Conservation (phyloP, 1,140 invertebrate genomes). For the Drosophila saltans region DNA sequence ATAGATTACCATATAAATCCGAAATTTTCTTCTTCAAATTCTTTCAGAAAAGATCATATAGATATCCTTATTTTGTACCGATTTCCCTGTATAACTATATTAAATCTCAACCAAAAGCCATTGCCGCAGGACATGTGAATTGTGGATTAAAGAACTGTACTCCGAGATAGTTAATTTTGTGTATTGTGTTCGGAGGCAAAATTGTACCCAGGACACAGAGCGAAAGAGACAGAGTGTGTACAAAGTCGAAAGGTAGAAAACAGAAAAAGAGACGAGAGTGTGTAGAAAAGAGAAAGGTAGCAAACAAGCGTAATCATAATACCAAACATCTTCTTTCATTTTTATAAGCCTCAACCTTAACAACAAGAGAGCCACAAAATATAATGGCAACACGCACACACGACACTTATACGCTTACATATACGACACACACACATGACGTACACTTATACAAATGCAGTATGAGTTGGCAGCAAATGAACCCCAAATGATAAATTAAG, state of each 20-base stretch:
- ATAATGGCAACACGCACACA: conserved; percentile 54
- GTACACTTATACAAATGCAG: conserved; percentile 16
- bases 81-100: no score
- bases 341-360: conserved; percentile 50
- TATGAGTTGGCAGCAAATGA: conserved; percentile 48
- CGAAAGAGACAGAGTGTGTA: background rate
- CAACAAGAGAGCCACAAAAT: conserved; percentile 59
- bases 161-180: background rate
- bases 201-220: background rate
- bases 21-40: no score
- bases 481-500: conserved; percentile 78
- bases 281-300: conserved; percentile 31
- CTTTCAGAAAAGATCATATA: no score
- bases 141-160: background rate
- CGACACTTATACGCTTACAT: conserved; percentile 27
- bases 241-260: conserved; percentile 32
- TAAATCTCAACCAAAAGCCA: no score
- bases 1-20: no score
- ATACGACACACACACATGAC: conserved; percentile 31
- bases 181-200: background rate
- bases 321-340: conserved; percentile 66
- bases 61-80: no score
- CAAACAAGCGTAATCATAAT: conserved; percentile 69
- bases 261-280: background rate
- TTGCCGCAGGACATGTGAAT: no score